Evolutionary conservation across 2,888 invertebrate genomes (phyloP).

Genomic region (Malacosoma neustria): DNA sequence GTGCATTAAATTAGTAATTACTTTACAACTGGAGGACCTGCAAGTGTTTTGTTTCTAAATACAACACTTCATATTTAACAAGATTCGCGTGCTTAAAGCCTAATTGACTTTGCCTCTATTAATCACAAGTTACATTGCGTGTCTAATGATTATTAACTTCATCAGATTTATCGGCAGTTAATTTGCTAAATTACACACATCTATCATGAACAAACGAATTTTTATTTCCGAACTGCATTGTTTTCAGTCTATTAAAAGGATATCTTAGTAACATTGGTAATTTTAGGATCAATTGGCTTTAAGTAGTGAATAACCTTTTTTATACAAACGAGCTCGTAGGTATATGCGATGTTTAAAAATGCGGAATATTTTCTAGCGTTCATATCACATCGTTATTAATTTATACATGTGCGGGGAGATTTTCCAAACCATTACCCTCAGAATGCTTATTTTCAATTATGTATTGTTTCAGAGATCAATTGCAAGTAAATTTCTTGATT

Average conservation of each 20-base stretch:
- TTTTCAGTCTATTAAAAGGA: background rate
- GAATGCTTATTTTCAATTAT: background rate
- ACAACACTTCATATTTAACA: no score
- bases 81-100: background rate
- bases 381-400: slow-evolving; percentile 2
- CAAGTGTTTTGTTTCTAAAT: no score
- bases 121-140: background rate
- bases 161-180: background rate
- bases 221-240: background rate
- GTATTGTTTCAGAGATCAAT: no score
- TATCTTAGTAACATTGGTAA: slow-evolving; percentile 27
- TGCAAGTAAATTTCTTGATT: no score
- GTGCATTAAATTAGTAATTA: no score
- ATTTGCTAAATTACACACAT: background rate
- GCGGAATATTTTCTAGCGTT: slow-evolving; percentile 16
- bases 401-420: background rate
- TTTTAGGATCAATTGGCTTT: slow-evolving; percentile 54
- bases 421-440: background rate
- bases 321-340: slow-evolving; percentile 5
- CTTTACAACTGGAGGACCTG: no score
- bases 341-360: slow-evolving; percentile 31
- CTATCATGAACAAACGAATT: background rate
- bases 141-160: background rate
- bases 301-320: slow-evolving; percentile 52
- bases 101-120: background rate